Evolutionary conservation across 2,888 invertebrate species (phyloP).

Genomic region (Gymnosoma rotundatum): DNA sequence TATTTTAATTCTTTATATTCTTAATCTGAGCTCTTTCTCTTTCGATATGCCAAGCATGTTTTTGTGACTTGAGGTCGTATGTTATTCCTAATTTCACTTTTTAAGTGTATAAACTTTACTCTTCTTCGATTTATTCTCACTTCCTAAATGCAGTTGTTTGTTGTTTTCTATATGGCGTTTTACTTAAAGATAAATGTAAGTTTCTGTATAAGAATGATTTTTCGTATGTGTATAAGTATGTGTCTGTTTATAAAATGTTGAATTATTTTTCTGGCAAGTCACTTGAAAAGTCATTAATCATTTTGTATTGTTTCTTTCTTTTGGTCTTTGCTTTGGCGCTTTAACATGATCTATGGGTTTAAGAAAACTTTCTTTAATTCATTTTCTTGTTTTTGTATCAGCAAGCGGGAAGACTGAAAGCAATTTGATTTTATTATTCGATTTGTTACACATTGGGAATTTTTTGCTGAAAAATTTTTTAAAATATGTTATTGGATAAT

Average conservation of each 20-base stretch:
- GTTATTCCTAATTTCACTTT: constrained; percentile 71
- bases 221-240: neutral
- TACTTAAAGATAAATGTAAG: constrained; percentile 33
- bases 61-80: constrained; percentile 71
- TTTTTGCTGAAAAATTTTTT: neutral
- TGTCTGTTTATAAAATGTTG: constrained; percentile 58
- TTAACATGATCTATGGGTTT: constrained; percentile 65
- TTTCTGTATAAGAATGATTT: constrained; percentile 2
- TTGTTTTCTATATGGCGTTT: constrained; percentile 33
- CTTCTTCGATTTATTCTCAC: constrained; percentile 50
- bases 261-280: constrained; percentile 79
- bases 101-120: constrained; percentile 62
- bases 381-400: constrained; percentile 35
- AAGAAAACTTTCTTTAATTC: constrained; percentile 66
- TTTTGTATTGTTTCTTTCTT: constrained; percentile 72
- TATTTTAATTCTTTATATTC: constrained; percentile 46
- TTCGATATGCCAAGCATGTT: constrained; percentile 68
- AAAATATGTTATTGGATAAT: neutral
- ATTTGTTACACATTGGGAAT: neutral
- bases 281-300: constrained; percentile 82
- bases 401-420: neutral
- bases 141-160: constrained; percentile 28
- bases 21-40: constrained; percentile 65
- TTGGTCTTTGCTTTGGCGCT: constrained; percentile 63
- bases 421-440: neutral